phyloP scores from a whole-genome alignment of 2,113 vertebrate species.

The Athene noctua region DNA sequence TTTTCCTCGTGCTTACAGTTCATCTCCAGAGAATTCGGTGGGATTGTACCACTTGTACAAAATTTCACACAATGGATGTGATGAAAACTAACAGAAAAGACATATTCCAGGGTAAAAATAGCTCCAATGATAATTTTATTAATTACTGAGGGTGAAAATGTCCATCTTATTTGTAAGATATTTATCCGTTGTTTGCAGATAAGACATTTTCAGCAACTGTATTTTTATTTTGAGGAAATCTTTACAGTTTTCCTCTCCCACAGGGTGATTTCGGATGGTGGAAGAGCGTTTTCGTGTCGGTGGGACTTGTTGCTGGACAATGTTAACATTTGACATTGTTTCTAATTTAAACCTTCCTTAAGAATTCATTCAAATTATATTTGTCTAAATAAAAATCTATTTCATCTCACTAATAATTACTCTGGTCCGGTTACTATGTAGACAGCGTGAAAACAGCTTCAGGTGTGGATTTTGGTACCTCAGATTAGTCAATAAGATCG shows the following conservation, averaged over 20 bases:
- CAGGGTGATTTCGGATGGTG: background rate
- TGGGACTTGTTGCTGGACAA: background rate
- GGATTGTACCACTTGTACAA: background rate
- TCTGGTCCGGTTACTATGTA: background rate
- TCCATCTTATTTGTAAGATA: background rate
- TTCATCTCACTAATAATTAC: background rate
- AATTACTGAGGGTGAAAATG: background rate
- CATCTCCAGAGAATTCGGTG: too few species aligned
- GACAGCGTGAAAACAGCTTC: background rate
- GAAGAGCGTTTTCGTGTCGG: background rate
- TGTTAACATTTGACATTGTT: background rate
- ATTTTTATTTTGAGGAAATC: background rate
- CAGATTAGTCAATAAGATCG: background rate
- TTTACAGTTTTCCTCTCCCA: background rate
- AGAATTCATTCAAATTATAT: background rate
- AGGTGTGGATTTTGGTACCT: background rate
- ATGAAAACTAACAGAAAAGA: background rate
- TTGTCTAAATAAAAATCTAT: background rate
- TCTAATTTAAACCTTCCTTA: background rate
- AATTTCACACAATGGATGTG: background rate
- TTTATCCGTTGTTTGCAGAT: background rate
- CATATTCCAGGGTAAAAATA: background rate
- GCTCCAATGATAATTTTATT: background rate
- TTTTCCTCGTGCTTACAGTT: background rate
- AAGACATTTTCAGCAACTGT: background rate